phyloP scores from a whole-genome alignment of 2,888 invertebrate species.

The Bellardia bayeri region DNA sequence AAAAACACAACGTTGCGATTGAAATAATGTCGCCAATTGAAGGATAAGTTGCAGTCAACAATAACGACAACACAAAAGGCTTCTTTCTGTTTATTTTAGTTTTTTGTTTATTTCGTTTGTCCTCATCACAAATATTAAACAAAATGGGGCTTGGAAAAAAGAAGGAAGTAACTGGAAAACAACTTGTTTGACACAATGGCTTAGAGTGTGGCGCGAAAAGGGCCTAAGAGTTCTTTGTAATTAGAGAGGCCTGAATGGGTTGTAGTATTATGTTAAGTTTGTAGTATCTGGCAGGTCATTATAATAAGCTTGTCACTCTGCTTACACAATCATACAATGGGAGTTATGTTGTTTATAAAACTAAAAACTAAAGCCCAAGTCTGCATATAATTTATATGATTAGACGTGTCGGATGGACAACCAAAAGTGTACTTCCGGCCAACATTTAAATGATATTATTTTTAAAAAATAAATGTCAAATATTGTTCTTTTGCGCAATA shows the following conservation, averaged over 20 bases:
- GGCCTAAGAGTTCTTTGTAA: not conserved
- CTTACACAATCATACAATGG: too few relatives aligned
- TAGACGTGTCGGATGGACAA: too few relatives aligned
- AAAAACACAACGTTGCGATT: constrained; percentile 61
- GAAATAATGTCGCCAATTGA: constrained; percentile 82
- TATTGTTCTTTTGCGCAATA: too few relatives aligned
- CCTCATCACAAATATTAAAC: constrained; percentile 66
- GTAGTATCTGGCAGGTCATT: too few relatives aligned
- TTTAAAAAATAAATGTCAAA: too few relatives aligned
- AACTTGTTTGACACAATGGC: constrained; percentile 10
- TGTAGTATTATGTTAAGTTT: too few relatives aligned
- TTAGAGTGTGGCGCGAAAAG: not conserved
- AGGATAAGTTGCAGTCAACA: constrained; percentile 77
- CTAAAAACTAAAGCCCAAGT: too few relatives aligned
- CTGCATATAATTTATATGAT: too few relatives aligned
- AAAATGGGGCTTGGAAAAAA: constrained; percentile 50
- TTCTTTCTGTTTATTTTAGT: constrained; percentile 36
- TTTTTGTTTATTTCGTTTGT: not conserved
- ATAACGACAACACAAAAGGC: constrained; percentile 71
- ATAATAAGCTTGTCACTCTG: too few relatives aligned
- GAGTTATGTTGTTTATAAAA: too few relatives aligned
- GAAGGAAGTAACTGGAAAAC: constrained; percentile 3
- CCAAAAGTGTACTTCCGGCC: too few relatives aligned
- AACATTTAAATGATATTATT: too few relatives aligned
- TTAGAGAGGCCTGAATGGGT: not conserved